Conservation (phyloP, 2,113 vertebrate genomes). For the Oreocharis arfaki region DNA sequence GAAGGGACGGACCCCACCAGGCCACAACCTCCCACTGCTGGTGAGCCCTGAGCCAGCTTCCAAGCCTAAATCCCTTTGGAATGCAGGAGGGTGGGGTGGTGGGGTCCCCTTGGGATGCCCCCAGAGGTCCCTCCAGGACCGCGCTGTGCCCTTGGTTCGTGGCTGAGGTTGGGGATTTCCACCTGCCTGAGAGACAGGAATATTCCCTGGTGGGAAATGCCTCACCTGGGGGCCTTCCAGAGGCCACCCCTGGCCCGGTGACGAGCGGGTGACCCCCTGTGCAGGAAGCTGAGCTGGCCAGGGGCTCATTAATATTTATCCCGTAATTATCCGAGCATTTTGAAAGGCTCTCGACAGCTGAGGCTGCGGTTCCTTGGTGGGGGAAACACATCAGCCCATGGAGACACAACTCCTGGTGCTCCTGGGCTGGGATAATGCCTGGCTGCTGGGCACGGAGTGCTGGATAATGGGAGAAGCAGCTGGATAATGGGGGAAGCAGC, state of each 20-base stretch:
- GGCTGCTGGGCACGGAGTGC: too few species aligned
- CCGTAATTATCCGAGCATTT: neutral
- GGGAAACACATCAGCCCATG: neutral
- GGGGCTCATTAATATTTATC: conserved; percentile 37
- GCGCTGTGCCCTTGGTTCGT: rapidly evolving
- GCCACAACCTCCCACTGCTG: neutral
- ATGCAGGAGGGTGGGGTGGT: neutral
- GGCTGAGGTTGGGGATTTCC: neutral
- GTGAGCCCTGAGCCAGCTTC: neutral
- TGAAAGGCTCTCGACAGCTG: conserved; percentile 3
- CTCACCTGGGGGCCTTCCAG: neutral
- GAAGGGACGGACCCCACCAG: neutral
- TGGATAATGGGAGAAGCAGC: too few species aligned
- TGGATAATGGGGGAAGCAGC: too few species aligned
- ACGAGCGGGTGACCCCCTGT: neutral
- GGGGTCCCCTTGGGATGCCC: neutral
- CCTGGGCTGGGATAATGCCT: neutral
- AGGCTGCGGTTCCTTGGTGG: neutral
- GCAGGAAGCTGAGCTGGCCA: neutral
- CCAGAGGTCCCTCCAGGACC: neutral
- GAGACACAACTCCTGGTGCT: rapidly evolving
- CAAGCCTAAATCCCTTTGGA: neutral
- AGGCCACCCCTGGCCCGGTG: neutral
- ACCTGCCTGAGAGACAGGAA: neutral
- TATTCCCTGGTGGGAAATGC: neutral